Base-by-base conservation (phyloP, 2,888 invertebrate genomes). In the Agrotis puta region DNA sequence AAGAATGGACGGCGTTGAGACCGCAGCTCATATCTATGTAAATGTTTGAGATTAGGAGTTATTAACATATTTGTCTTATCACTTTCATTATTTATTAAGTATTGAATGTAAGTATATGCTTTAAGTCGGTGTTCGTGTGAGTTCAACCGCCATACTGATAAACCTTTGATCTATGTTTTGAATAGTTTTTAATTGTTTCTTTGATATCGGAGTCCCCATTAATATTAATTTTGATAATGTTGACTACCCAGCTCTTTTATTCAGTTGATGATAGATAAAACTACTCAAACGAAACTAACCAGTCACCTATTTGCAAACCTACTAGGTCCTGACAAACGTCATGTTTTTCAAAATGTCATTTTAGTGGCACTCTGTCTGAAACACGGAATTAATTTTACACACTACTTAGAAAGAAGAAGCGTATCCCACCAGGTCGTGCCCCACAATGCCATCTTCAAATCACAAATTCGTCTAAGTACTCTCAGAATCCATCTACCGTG, bases 41-140 rank as follows among this genome's bases (percentile, higher is more conserved):
- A 75, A 75, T 65, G 48, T 48, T 22, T 16, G 3, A 53, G 43
- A 62, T 62, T 57, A 75, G 18, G 48, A 54, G n/a, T 56, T 13
- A 64, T 59, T 64, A 22, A 69, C 58, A 48, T 43, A 33, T 27
- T 20, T 61, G 9, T 50, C 6, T 45, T 70, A 70, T 59, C 75
- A 56, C 11, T 54, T 65, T 13, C 20, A 27, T 56, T 3, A 50
- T 64, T 63, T 53, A 74, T 59, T 20, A 70, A 59, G 20, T 54
- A 22, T 53, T 48, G 39, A 39, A 0, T 39, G 57, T 39, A n/a
- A n/a, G n/a, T n/a, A 39, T 39, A 33, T 48, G 13, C n/a, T 24
- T 47, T 33, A n/a, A 43, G 50, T 54, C 45, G 22, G 33, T 27
- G 18, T 13, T 53, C 24, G 39, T 13, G 50, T 14, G 14, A 64